A percentile compares a stretch with the other conserved stretches of the same genome.
Evolutionary conservation across 2,797 vertebrate genomes (phyloP).

Genomic region (Yasuhikotakia modesta): DNA sequence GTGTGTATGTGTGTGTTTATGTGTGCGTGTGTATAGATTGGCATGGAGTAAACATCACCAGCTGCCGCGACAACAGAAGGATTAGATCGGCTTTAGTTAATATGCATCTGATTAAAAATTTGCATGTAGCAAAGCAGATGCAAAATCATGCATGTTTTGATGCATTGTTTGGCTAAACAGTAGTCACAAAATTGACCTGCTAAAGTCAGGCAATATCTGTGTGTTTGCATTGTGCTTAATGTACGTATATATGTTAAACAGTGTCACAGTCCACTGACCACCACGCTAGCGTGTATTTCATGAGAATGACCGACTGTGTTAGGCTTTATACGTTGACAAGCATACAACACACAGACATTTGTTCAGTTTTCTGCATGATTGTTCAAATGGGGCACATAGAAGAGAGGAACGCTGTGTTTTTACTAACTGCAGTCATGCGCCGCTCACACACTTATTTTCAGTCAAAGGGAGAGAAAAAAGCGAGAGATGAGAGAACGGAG

Average conservation of each 20-base stretch:
- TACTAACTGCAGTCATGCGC: constrained; percentile 5
- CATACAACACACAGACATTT: background rate
- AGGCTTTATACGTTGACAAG: background rate
- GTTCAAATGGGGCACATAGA: constrained; percentile 9
- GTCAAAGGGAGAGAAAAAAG: background rate
- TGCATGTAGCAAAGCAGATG: constrained; percentile 17
- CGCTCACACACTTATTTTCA: constrained; percentile 1
- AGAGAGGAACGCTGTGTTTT: constrained; percentile 18
- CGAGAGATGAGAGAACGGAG: background rate
- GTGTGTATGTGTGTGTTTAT: constrained; percentile 13
- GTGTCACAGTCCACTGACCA: too few species aligned
- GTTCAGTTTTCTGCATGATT: background rate
- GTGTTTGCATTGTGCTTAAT: background rate
- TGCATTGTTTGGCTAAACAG: constrained; percentile 2
- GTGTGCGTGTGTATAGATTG: constrained; percentile 24
- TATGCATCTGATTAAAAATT: constrained; percentile 45
- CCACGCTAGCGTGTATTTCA: too few species aligned
- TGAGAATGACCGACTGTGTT: background rate
- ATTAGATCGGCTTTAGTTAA: constrained; percentile 40
- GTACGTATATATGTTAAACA: background rate
- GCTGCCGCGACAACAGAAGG: constrained; percentile 47
- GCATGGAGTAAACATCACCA: constrained; percentile 41
- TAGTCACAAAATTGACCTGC: background rate
- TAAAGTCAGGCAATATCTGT: background rate
- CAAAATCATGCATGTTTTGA: constrained; percentile 15